These are phyloP conservation scores for Craterocephalus amniculus DNA, from an alignment of 2,797 vertebrate species.

Conservation along the genomic window DNA sequence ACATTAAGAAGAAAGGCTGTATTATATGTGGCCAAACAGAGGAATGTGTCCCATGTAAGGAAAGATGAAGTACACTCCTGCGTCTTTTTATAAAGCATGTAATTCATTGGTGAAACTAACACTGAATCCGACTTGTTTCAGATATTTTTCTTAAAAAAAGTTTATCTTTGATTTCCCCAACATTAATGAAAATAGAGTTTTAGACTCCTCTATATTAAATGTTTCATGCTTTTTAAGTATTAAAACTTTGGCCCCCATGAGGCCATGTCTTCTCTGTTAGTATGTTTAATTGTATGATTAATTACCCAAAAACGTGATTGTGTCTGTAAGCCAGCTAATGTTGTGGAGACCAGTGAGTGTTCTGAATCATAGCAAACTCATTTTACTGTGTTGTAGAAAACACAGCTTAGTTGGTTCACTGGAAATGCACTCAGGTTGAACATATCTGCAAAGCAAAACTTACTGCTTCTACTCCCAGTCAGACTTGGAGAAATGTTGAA, in stretches of 20 bases:
- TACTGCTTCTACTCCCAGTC: too few species aligned
- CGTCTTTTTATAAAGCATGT: not conserved
- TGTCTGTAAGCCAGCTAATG: not conserved
- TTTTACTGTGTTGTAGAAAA: not conserved
- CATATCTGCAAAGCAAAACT: not conserved
- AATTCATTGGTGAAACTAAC: not conserved
- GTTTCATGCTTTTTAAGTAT: not conserved
- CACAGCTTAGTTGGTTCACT: not conserved
- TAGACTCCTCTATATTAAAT: not conserved
- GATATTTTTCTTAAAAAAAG: not conserved
- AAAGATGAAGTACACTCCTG: constrained; percentile 3
- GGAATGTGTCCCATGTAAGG: not conserved
- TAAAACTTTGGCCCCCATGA: not conserved
- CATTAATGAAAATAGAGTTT: not conserved
- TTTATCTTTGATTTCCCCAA: not conserved
- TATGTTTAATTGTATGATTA: not conserved
- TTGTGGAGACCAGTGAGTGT: not conserved
- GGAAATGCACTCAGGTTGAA: not conserved
- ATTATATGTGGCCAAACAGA: not conserved
- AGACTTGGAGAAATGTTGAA: not conserved
- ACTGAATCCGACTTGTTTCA: not conserved
- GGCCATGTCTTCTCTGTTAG: not conserved
- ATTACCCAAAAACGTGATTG: not conserved
- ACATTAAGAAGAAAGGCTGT: constrained; percentile 12
- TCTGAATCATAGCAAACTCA: not conserved